These are phyloP conservation scores for Hycleus phaleratus DNA, from an alignment of 1,140 invertebrate genomes.

Conservation along the genomic window DNA sequence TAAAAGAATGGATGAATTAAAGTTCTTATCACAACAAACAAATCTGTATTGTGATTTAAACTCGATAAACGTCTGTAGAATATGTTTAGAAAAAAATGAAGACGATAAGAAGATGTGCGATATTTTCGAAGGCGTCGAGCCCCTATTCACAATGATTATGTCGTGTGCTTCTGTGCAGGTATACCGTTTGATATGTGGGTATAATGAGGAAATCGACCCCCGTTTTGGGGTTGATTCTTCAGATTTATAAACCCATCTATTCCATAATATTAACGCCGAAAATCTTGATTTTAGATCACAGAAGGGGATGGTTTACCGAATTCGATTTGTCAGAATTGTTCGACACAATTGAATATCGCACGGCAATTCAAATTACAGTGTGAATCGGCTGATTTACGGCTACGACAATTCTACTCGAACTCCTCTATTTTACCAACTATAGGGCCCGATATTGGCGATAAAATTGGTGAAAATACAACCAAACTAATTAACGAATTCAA, in stretches of 20 bases:
- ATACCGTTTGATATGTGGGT: not conserved
- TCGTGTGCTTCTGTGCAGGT: slow-evolving; percentile 25
- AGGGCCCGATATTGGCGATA: too few species aligned
- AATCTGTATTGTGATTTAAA: slow-evolving; percentile 4
- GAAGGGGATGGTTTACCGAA: slow-evolving; percentile 43
- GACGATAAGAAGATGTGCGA: slow-evolving; percentile 21
- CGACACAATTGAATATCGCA: slow-evolving; percentile 38
- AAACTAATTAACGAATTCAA: not conserved
- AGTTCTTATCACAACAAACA: too few species aligned
- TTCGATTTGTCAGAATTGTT: slow-evolving; percentile 40
- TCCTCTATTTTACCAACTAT: too few species aligned
- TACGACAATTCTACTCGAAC: slow-evolving; percentile 25
- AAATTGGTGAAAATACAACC: too few species aligned
- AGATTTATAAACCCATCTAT: too few species aligned
- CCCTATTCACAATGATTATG: slow-evolving; percentile 22
- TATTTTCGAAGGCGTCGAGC: slow-evolving; percentile 18
- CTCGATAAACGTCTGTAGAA: slow-evolving; percentile 14
- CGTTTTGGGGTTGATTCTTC: too few species aligned
- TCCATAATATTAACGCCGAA: too few species aligned
- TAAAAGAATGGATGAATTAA: too few species aligned
- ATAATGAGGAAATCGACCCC: not conserved
- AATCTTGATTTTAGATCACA: slow-evolving; percentile 32
- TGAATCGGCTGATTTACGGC: slow-evolving; percentile 39
- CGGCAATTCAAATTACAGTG: slow-evolving; percentile 43
- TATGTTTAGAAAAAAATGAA: slow-evolving; percentile 22